Evolutionary conservation across 2,113 vertebrate genomes (phyloP), one percentile per base, ranked within the genome.

Genomic region (Aptenodytes forsteri): DNA sequence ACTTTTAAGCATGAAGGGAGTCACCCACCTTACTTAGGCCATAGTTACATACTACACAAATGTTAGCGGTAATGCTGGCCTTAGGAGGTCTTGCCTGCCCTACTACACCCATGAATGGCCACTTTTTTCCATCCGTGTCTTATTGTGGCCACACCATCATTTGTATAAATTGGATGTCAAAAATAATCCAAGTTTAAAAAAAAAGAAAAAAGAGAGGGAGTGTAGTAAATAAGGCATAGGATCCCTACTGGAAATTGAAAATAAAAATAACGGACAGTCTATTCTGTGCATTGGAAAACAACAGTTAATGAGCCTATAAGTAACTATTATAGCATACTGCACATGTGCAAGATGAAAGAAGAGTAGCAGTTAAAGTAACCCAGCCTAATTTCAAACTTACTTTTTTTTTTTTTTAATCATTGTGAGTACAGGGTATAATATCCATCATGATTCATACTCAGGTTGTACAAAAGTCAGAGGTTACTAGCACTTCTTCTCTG

Each of bases 191-290:
- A 70, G 16, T 23, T 61, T 12, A 42, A 61, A 49, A 13, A 36
- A 27, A 19, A 25, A 5, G 2, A 42, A 16, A 3, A 3, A 4
- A 6, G 3, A 22, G 5, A 11, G 6, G 6, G 3, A 23, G 2
- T 14, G 5, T 61, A 50, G 46, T 22, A 75, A 76, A 47, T 20
- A 71, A 71, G 29, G 16, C 32, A 59, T 54, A 59, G n/a, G 19
- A 59, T 49, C 16, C 18, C 13, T 26, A 22, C 0, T 36, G 44
- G 67, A 76, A 88, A 84, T 10, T 76, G 67, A 84, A 44, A 62
- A 50, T 40, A 75, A 73, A 88, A 84, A 76, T 65, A 70, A 46
- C 1, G 1, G 20, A 16, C 11, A 34, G 15, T 15, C 32, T 69
- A 25, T 47, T 80, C 55, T 49, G 22, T 38, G 11, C 19, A 76